phyloP scores from a whole-genome alignment of 1,140 invertebrate genomes.

The Apolygus lucorum region DNA sequence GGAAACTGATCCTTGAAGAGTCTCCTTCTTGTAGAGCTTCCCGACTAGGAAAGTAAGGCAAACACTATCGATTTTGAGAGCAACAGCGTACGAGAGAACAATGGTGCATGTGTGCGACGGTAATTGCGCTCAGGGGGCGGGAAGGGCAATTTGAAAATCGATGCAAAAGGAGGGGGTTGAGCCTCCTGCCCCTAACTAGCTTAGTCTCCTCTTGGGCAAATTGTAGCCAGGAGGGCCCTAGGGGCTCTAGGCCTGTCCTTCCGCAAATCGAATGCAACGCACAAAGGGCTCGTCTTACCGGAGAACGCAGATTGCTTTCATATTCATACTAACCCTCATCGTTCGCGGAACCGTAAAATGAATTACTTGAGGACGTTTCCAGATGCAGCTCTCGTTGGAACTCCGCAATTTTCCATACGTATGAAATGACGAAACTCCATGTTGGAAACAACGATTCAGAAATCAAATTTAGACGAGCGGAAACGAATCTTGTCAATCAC shows the following conservation, averaged over 20 bases:
- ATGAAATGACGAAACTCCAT: too few relatives aligned
- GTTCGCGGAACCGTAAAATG: slow-evolving; percentile 9
- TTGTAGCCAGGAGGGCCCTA: slow-evolving; percentile 18
- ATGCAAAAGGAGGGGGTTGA: slow-evolving; percentile 7
- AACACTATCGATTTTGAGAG: slow-evolving; percentile 24
- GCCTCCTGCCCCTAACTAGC: slow-evolving; percentile 15
- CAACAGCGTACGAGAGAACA: slow-evolving; percentile 24
- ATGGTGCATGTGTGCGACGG: slow-evolving; percentile 23
- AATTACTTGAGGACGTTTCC: too few relatives aligned
- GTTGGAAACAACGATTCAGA: too few relatives aligned
- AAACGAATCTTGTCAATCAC: too few relatives aligned
- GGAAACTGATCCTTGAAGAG: too few relatives aligned
- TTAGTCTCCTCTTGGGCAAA: slow-evolving; percentile 16
- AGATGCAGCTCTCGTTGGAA: too few relatives aligned
- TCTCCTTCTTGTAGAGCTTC: too few relatives aligned
- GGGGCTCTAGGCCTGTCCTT: slow-evolving; percentile 12
- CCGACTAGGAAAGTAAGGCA: slow-evolving; percentile 26
- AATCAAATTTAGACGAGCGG: too few relatives aligned
- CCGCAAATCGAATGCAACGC: slow-evolving; percentile 18
- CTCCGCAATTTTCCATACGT: too few relatives aligned
- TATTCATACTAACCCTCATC: slow-evolving; percentile 3
- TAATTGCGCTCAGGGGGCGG: slow-evolving; percentile 23
- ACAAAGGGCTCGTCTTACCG: slow-evolving; percentile 13
- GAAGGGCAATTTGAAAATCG: slow-evolving; percentile 26
- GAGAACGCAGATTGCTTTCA: slow-evolving; percentile 15